Evolutionary conservation across 2,797 vertebrate species (phyloP), one percentile per base, ranked within the genome.

Genomic region (Adelosebastes latens): DNA sequence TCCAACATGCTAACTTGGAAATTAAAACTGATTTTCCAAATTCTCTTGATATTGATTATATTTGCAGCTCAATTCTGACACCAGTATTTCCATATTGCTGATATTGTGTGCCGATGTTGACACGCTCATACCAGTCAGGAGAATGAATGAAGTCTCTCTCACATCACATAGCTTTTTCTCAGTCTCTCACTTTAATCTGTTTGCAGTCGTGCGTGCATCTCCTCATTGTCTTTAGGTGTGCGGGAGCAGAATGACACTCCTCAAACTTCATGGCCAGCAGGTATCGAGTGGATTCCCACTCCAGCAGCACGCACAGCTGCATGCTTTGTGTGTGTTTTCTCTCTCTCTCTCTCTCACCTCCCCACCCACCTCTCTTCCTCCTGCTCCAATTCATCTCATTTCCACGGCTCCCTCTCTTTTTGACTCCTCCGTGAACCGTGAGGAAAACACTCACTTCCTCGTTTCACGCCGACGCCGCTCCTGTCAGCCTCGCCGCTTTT

Each of bases 381-480:
- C 55, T 13, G 55, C 72, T 88, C 62, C 83, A 82, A 73, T 86
- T 85, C 72, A 84, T 86, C 73, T 89, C 49, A 81, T 91, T 85
- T 84, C 62, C 76, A 81, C 7, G 2, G 73, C 73, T 85, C 83
- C 64, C 65, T 85, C 77, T 87, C 67, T 65, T 80, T 86, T 86
- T 86, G 73, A 85, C 81, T 92, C 79, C 18, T 66, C 81, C 1
- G 36, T 91, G 90, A 92, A 86, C 87, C 81, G 53, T 83, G 80
- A 86, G 79, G 32, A 82, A 89, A 88, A 84, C 79, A 76, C 72
- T 85, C 27, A 4, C 76, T 77, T 84, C 64, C 66, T 80, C 27
- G 59, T 84, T 88, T 81, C 75, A 79, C 2, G 39, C 64, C 32
- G 6, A 24, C 16, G 4, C 32, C 12, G 9, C 64, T 75, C 31